Evolutionary conservation across 2,888 invertebrate species (phyloP).

Genomic region (Aleiodes leptofemur): DNA sequence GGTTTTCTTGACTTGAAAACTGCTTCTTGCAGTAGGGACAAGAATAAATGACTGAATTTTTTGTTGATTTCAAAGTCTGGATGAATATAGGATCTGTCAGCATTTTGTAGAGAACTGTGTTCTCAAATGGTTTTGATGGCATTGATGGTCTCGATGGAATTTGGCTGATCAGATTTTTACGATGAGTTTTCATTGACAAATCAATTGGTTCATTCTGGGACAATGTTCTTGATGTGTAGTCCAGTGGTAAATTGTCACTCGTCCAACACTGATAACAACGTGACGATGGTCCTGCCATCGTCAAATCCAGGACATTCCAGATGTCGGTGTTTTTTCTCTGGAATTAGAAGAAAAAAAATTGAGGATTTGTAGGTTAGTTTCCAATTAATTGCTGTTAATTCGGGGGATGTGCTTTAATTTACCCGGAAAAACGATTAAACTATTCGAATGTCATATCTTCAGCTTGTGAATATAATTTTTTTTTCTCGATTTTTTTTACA

Average conservation of each 20-base stretch:
- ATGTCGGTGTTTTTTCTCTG: constrained; percentile 39
- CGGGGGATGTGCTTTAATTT: too few species aligned
- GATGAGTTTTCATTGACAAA: constrained; percentile 57
- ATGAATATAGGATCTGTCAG: constrained; percentile 69
- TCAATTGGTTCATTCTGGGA: constrained; percentile 58
- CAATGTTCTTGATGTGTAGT: constrained; percentile 31
- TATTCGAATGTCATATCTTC: too few species aligned
- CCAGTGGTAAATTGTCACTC: constrained; percentile 38
- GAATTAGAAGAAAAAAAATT: neutral
- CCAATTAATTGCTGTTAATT: too few species aligned
- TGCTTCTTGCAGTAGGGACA: constrained; percentile 68
- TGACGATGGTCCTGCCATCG: constrained; percentile 49
- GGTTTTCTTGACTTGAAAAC: constrained; percentile 60
- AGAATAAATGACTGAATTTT: constrained; percentile 43
- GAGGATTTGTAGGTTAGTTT: too few species aligned
- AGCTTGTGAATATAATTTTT: too few species aligned
- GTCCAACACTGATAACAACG: constrained; percentile 48
- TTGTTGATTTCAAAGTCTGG: constrained; percentile 55
- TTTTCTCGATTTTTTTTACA: too few species aligned
- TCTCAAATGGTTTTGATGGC: constrained; percentile 57
- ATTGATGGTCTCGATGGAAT: constrained; percentile 4
- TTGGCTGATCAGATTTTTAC: neutral
- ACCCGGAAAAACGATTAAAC: too few species aligned
- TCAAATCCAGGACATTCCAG: constrained; percentile 51
- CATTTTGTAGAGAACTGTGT: constrained; percentile 69